Conservation (phyloP, 1,140 invertebrate species). For the Diuraphis noxia region DNA sequence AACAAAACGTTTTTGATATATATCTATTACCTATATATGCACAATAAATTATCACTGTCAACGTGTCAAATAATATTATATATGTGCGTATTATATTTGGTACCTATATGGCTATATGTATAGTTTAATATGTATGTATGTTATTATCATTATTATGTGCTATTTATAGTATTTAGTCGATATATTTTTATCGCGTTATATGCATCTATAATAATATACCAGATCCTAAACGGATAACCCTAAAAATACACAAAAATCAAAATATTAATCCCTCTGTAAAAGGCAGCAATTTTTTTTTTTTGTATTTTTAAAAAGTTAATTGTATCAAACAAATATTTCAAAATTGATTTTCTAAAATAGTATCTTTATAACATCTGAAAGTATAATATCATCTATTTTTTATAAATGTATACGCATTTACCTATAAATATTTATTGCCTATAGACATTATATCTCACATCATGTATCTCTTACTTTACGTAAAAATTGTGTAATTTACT, state of each 20-base stretch:
- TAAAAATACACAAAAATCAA: background rate
- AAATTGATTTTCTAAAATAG: background rate
- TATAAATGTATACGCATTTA: too few relatives aligned
- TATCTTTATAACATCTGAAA: too few relatives aligned
- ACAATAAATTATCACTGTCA: background rate
- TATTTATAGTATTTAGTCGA: background rate
- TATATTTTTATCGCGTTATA: background rate
- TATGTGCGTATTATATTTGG: background rate
- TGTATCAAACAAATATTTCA: background rate
- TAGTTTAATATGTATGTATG: background rate
- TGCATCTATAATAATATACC: background rate
- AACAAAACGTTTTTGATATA: background rate
- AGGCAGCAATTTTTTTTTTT: background rate
- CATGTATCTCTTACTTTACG: too few relatives aligned
- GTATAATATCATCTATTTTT: too few relatives aligned
- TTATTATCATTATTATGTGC: background rate
- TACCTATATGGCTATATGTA: background rate
- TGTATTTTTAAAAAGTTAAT: background rate
- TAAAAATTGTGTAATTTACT: too few relatives aligned
- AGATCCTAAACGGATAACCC: background rate
- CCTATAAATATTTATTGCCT: too few relatives aligned
- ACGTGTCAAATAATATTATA: background rate
- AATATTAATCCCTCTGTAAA: background rate
- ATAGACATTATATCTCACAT: too few relatives aligned
- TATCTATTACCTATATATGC: background rate